Evolutionary conservation across 2,113 vertebrate genomes (phyloP), one percentile per base, ranked within the genome.

Genomic region (Platysteira castanea): DNA sequence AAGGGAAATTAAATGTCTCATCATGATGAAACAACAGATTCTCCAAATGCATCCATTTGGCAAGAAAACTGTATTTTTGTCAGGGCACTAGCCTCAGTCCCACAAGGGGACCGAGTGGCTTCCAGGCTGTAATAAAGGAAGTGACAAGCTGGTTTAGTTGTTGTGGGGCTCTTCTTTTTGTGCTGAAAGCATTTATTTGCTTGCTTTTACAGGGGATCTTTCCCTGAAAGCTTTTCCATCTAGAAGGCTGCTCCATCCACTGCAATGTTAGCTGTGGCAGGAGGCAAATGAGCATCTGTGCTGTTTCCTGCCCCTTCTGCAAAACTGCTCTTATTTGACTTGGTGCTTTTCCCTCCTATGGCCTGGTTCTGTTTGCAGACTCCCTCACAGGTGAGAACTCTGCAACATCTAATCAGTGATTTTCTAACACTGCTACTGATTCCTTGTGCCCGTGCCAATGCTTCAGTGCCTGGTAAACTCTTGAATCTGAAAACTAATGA

Each of bases 1-100:
- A 91, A n/a, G 74, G 89, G 69, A 95, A 95, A 96, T 95, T 96
- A 95, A 93, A 91, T 79, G 30, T 42, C 70, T 82, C 77, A 82
- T 89, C 60, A 31, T 17, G 61, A 84, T 84, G 80, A 84, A 95
- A 95, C 60, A 93, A 74, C 86, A 87, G 76, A 57, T 89, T 95
- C 83, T 89, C 57, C 81, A 95, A 87, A 93, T 53, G 74, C 50
- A 61, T 56, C 96, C 52, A 64, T 92, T 94, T 96, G 96, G 93
- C 94, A 93, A 61, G 89, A 84, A 95, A 97, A 75, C 7, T 1
- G 39, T 56, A n/a, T 56, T 91, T 95, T 78, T 75, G 49, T 89
- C 37, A 69, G 60, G 24, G 84, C 11, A 35, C 44, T 64, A 87
- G 6, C 44, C 69, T 84, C n/a, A 39, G 81, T 68, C 61, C 70